Evolutionary conservation across 2,888 invertebrate species (phyloP).

Genomic region (Drosophila monieri): DNA sequence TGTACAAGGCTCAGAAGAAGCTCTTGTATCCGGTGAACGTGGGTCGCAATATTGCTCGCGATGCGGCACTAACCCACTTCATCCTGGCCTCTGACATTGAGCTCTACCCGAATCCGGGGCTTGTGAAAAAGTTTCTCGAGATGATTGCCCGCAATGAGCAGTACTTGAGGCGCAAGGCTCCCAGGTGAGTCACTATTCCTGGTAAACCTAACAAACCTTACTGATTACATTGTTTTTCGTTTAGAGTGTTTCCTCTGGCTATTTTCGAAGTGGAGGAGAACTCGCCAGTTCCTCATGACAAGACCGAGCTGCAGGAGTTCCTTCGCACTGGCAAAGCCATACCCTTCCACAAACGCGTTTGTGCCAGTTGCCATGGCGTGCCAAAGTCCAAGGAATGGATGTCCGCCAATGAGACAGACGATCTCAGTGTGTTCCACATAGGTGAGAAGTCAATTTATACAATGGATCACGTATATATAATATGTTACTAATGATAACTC

Average conservation of each 20-base stretch:
- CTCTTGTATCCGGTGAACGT: slow-evolving; percentile 95
- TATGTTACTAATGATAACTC: not conserved
- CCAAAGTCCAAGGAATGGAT: slow-evolving; percentile 94
- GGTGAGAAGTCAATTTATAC: not conserved
- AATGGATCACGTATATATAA: not conserved
- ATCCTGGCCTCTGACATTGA: slow-evolving; percentile 95
- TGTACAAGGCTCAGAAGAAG: slow-evolving; percentile 92
- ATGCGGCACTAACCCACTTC: slow-evolving; percentile 92
- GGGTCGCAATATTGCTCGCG: slow-evolving; percentile 94
- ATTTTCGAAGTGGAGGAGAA: slow-evolving; percentile 93
- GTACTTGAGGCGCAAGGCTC: slow-evolving; percentile 86
- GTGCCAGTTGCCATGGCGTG: slow-evolving; percentile 94
- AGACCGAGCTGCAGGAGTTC: slow-evolving; percentile 90
- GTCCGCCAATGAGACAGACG: slow-evolving; percentile 88
- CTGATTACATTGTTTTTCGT: slow-evolving; percentile 38
- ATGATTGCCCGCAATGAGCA: slow-evolving; percentile 91
- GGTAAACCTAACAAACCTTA: not conserved
- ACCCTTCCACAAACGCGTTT: slow-evolving; percentile 95
- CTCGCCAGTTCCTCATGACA: slow-evolving; percentile 88
- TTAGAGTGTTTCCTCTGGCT: slow-evolving; percentile 93
- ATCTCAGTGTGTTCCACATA: slow-evolving; percentile 91
- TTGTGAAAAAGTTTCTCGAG: slow-evolving; percentile 92
- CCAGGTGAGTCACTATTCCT: slow-evolving; percentile 81
- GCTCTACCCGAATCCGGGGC: slow-evolving; percentile 93
- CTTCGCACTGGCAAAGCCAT: slow-evolving; percentile 91